Evolutionary conservation across 2,113 vertebrate species (phyloP), one percentile per base, ranked within the genome.

Genomic region (Corythoichthys intestinalis): DNA sequence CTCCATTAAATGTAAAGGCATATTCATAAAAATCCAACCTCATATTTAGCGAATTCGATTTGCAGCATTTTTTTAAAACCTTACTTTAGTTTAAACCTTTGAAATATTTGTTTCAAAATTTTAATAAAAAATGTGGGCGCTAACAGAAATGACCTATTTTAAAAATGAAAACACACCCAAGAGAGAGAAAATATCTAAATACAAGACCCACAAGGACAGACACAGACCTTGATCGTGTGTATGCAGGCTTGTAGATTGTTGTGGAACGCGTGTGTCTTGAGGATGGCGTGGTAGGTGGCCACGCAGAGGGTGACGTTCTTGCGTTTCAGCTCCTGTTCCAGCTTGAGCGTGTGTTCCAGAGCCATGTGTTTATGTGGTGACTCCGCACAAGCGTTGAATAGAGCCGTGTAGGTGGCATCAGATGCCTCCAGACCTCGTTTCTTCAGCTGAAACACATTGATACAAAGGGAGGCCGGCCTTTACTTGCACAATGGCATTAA

Each of bases 351-450:
- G 0, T 92, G 92, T 72, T 95, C 92, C 44, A 98, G 91, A 0
- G 94, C 97, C 0, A 92, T 90, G 35, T 92, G 90, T 44, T 95
- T 95, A 81, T 91, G 94, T 0, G 93, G 94, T 0, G 94, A 94
- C 77, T 96, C 91, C 0, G 96, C 94, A 2, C 97, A 99, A 71
- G 95, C 95, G 0, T 99, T 99, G 87, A 99, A 99, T 70, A 99
- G 88, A 0, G 95, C 95, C 0, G 97, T 99, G 83, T 97, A 99
- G 0, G 97, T 98, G 46, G 96, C 93, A 0, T 93, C 94, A 0
- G 89, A 88, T 0, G 95, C 92, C 1, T 73, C 71, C 12, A 98
- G 81, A 47, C 86, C 94, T 71, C 94, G 89, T 68, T 99, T 99
- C 72, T 99, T 99, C 96, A 99, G 95, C 97, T 99, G 73, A 13